A percentile compares a stretch with the other conserved stretches of the same genome.
Evolutionary conservation across 2,113 vertebrate genomes (phyloP).

Genomic region (Chaetops frenatus): DNA sequence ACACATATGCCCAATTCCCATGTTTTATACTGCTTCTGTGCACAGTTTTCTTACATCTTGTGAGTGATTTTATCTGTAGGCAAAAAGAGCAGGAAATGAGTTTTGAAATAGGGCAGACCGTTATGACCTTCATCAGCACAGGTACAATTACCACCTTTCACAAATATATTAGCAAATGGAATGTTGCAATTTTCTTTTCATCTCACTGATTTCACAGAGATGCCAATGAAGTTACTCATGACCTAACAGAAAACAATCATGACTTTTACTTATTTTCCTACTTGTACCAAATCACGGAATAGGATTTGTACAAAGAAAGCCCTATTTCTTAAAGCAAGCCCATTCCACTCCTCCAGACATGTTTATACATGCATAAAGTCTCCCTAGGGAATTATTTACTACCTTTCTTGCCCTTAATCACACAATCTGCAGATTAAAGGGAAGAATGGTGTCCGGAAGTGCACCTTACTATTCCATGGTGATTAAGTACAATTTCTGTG

Average conservation of each 20-base stretch:
- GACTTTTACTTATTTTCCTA: background rate
- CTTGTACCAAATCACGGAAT: background rate
- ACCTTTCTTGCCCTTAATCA: background rate
- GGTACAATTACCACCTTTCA: background rate
- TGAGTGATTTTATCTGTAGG: background rate
- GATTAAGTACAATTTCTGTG: background rate
- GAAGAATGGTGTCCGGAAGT: background rate
- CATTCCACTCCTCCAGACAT: background rate
- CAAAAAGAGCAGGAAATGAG: background rate
- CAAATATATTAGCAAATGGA: background rate
- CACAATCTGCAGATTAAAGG: background rate
- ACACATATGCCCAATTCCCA: background rate
- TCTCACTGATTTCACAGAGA: background rate
- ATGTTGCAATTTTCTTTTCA: background rate
- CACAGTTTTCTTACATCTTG: background rate
- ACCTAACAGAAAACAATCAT: background rate
- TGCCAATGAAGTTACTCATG: background rate
- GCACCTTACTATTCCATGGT: background rate
- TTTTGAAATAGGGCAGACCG: background rate
- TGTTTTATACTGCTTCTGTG: background rate
- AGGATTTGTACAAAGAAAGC: background rate
- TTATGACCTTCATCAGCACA: background rate
- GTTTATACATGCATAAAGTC: background rate
- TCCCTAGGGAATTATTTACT: constrained; percentile 26
- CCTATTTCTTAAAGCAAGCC: background rate